Evolutionary conservation across 1,140 invertebrate genomes (phyloP).

Genomic region (Aleiodes sp.): DNA sequence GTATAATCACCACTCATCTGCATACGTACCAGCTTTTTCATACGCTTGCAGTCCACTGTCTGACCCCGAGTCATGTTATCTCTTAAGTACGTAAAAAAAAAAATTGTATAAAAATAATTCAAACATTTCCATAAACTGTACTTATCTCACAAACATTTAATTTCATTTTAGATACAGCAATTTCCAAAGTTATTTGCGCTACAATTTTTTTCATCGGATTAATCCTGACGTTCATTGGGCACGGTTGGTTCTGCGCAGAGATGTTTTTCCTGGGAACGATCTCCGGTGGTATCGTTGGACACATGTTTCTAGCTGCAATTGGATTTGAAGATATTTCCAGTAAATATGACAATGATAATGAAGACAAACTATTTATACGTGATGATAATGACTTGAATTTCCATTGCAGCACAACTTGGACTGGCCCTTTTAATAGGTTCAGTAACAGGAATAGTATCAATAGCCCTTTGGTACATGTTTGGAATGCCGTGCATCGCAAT

Average conservation of each 20-base stretch:
- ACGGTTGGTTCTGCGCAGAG: slow-evolving; percentile 71
- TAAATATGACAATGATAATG: slow-evolving; percentile 34
- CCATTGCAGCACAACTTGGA: slow-evolving; percentile 32
- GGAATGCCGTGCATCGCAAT: slow-evolving; percentile 70
- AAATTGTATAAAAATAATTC: not conserved
- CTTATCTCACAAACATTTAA: not conserved
- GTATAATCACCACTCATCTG: slow-evolving; percentile 59
- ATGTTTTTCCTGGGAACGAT: slow-evolving; percentile 68
- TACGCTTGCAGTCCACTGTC: slow-evolving; percentile 71
- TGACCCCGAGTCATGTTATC: slow-evolving; percentile 60
- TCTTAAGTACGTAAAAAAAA: slow-evolving; percentile 56
- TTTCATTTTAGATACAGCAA: slow-evolving; percentile 56
- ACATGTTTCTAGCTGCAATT: slow-evolving; percentile 51
- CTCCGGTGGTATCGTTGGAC: slow-evolving; percentile 64
- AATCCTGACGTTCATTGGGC: slow-evolving; percentile 71
- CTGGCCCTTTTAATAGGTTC: slow-evolving; percentile 29
- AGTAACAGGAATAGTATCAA: slow-evolving; percentile 65
- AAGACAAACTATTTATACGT: too few species aligned
- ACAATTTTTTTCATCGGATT: slow-evolving; percentile 69
- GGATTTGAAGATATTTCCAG: slow-evolving; percentile 37
- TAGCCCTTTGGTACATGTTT: slow-evolving; percentile 67
- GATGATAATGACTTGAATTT: not conserved
- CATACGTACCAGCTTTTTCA: slow-evolving; percentile 75
- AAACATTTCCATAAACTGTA: too few species aligned
- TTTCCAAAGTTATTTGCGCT: slow-evolving; percentile 66